Evolutionary conservation across 2,888 invertebrate genomes (phyloP).

Genomic region (Aproaerema taeniolella): DNA sequence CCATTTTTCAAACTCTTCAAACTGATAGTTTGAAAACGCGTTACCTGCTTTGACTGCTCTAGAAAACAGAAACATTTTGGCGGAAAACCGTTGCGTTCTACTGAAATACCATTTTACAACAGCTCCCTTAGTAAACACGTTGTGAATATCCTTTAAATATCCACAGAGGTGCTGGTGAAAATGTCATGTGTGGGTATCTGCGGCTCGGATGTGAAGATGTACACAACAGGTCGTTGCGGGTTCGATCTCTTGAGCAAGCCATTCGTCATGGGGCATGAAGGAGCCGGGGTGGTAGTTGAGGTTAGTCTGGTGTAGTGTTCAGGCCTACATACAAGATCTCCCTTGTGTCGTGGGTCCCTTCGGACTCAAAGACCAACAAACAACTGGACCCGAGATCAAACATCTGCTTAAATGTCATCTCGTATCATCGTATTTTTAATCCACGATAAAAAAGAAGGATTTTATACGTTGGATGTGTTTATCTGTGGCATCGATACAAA

Average conservation of each 20-base stretch:
- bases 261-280: slow-evolving; percentile 95
- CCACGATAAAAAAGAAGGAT: too few species aligned
- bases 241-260: slow-evolving; percentile 87
- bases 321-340: not conserved
- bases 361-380: not conserved
- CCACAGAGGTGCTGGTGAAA: slow-evolving; percentile 87
- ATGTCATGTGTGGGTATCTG: slow-evolving; percentile 96
- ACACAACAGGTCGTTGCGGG: slow-evolving; percentile 88
- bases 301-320: too few species aligned
- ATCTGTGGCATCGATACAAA: too few species aligned
- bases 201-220: slow-evolving; percentile 94
- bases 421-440: too few species aligned
- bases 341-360: not conserved
- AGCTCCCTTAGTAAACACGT: not conserved
- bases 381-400: not conserved
- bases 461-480: not conserved
- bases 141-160: too few species aligned
- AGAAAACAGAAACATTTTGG: not conserved
- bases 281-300: slow-evolving; percentile 85
- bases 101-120: not conserved
- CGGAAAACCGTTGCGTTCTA: not conserved
- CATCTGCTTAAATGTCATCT: not conserved
- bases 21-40: too few species aligned
- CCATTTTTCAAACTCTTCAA: too few species aligned
- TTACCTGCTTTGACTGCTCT: not conserved